Conservation (phyloP, 2,797 vertebrate genomes). For the Sebastes hubbsi region DNA sequence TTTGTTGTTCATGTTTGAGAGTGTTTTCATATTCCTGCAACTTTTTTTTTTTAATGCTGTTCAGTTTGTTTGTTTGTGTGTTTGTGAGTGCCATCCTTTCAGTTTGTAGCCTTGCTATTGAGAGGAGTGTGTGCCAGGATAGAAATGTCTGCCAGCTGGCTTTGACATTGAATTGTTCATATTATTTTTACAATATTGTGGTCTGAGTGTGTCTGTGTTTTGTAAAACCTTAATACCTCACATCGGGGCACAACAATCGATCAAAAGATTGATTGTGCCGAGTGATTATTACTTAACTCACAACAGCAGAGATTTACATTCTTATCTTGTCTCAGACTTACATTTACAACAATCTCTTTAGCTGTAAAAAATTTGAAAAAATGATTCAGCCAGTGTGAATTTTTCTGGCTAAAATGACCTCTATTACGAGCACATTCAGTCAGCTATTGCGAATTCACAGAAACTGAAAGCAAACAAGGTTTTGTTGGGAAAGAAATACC, state of each 20-base stretch:
- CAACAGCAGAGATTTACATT: not conserved
- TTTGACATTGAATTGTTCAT: not conserved
- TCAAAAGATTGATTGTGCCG: not conserved
- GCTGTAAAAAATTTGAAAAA: no score
- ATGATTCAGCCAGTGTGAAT: no score
- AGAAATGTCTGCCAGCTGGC: not conserved
- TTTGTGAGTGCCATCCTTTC: not conserved
- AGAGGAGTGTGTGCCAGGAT: not conserved
- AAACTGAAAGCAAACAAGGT: no score
- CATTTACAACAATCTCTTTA: no score
- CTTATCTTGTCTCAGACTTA: no score
- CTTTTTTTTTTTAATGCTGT: not conserved
- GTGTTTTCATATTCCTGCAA: not conserved
- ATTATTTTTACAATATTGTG: not conserved
- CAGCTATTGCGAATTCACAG: no score
- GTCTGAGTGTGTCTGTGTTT: no score
- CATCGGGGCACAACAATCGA: no score
- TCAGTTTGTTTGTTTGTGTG: not conserved
- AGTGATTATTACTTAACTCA: not conserved
- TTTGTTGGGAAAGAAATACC: no score
- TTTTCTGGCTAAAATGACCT: no score
- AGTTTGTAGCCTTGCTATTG: not conserved
- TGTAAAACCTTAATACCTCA: no score
- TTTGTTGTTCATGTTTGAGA: not conserved
- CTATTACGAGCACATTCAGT: no score